Evolutionary conservation across 1,140 invertebrate species (phyloP), one percentile per base, ranked within the genome.

Genomic region (Hylaeus anthracinus): DNA sequence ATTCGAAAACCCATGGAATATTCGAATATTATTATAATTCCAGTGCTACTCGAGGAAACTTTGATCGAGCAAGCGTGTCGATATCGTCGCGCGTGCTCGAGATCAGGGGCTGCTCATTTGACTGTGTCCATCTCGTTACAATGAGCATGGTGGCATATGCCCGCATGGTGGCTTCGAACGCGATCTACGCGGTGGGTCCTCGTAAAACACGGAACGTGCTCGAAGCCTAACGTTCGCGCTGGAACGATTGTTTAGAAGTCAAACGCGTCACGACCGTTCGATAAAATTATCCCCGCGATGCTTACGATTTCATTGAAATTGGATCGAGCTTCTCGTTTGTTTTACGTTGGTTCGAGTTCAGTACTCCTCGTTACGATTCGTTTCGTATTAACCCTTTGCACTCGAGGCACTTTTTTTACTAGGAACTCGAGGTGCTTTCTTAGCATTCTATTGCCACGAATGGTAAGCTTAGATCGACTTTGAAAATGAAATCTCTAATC

Each of bases 101-200:
- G n/a, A 26, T 2, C 48, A 39, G 14, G 51, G 61, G 53, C 26
- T 81, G 79, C 64, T 81, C 79, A 53, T 74, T 80, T 75, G 26
- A 73, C 53, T 56, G 70, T 53, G 15, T 56, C 70, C 56, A 65
- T 79, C 70, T 48, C 51, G 69, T 65, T 65, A 73, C 72, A 81
- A 81, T 69, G 45, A 48, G 71, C 79, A 41, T 0, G 26, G 26
- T 26, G 26, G 26, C 79, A 74, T 66, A 77, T 81, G 79, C 79
- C 74, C 67, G 66, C 66, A 81, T 3, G 26, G 26, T 26, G 26
- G 26, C 45, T 53, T 48, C 43, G 15, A 74, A 67, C 63, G 48
- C 37, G 45, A 37, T 74, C 78, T 48, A 80, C 72, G 78, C 39
- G 78, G 78, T 80, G 55, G 78, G 78, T 80, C 78, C 72, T 80